Percentiles rank a stretch among this genome's conserved stretches.
Conservation (phyloP, 1,140 invertebrate genomes). For the Phocides pigmalion region DNA sequence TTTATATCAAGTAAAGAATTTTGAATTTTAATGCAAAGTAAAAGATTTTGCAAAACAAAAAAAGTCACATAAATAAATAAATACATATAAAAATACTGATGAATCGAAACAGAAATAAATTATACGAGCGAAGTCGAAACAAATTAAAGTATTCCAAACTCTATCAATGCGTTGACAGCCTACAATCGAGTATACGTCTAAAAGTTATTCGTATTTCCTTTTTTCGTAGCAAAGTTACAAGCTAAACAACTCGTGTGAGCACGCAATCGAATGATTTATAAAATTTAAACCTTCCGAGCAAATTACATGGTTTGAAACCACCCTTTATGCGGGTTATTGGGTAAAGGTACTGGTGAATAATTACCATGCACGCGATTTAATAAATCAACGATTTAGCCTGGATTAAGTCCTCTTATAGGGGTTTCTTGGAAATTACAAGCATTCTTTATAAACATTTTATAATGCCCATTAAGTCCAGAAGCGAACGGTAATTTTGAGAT, state of each 20-base stretch:
- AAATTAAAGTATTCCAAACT: neutral
- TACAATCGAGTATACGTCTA: neutral
- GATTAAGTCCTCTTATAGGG: conserved; percentile 28
- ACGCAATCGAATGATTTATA: conserved; percentile 33
- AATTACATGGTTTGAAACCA: conserved; percentile 21
- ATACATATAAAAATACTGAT: too few relatives aligned
- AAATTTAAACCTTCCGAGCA: conserved; percentile 26
- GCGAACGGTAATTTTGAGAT: too few relatives aligned
- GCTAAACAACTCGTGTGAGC: conserved; percentile 15
- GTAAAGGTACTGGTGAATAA: conserved; percentile 32
- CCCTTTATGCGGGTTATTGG: conserved; percentile 30
- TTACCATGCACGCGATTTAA: conserved; percentile 31
- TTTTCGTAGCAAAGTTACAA: conserved; percentile 3
- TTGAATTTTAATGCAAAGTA: too few relatives aligned
- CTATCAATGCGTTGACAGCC: neutral
- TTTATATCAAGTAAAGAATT: too few relatives aligned
- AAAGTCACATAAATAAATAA: too few relatives aligned
- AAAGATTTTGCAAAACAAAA: too few relatives aligned
- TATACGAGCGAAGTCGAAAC: too few relatives aligned
- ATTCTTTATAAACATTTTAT: conserved; percentile 26
- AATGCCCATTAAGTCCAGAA: neutral
- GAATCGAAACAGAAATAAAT: too few relatives aligned
- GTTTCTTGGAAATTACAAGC: conserved; percentile 30
- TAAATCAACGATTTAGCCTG: conserved; percentile 34
- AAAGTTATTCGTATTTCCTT: conserved; percentile 9